Conservation (phyloP, 2,888 invertebrate species). For the Uropetala carovei region DNA sequence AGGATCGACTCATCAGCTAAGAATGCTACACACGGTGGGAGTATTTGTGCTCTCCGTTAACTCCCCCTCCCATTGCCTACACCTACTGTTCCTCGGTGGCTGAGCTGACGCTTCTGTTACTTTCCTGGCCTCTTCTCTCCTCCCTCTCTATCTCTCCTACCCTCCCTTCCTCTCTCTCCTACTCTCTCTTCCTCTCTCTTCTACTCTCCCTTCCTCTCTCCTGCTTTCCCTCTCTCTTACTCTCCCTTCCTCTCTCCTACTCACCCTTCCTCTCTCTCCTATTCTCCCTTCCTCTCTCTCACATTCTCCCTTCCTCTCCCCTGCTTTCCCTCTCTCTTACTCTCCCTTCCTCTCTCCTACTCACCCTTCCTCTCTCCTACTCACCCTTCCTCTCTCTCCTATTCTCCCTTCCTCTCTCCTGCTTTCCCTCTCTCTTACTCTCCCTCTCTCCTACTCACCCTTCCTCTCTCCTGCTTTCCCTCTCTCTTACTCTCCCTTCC, state of each 20-base stretch:
- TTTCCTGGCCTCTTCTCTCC: no score
- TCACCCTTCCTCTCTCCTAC: background rate
- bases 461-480: background rate
- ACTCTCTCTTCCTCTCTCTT: background rate
- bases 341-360: background rate
- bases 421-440: background rate
- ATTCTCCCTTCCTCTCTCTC: background rate
- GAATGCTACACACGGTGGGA: conserved; percentile 17
- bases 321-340: background rate
- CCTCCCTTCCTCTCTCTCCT: background rate
- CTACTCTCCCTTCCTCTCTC: background rate
- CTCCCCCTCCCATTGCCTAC: background rate
- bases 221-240: background rate
- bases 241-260: background rate
- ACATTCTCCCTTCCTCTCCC: background rate
- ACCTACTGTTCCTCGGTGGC: background rate
- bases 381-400: background rate
- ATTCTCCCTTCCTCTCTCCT: background rate
- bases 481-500: background rate
- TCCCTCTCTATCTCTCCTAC: no score
- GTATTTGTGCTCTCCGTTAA: conserved; percentile 34
- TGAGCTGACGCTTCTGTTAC: background rate
- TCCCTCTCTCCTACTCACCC: background rate
- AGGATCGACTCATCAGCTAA: conserved; percentile 22
- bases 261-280: background rate